Evolutionary conservation across 2,888 invertebrate species (phyloP), one percentile per base, ranked within the genome.

Genomic region (Nomada goodeniana): DNA sequence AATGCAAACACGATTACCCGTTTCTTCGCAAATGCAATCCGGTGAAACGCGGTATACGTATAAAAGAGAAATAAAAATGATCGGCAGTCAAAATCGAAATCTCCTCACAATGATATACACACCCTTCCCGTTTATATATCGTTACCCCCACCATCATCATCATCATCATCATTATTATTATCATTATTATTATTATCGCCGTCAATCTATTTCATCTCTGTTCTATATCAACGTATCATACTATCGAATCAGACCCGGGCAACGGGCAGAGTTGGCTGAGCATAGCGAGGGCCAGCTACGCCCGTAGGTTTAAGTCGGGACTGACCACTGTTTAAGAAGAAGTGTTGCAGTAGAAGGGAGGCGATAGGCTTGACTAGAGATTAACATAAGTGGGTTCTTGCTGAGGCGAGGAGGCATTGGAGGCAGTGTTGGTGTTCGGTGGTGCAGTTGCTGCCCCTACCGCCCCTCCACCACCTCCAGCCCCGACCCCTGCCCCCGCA

Each of bases 361-460:
- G 93, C 93, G 93, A 93, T 93, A 93, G 93, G 92, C 93, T 93
- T 93, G 95, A 96, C 97, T 97, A 97, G 96, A 98, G 97, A 96
- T 98, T 98, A 95, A 98, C 98, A 95, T 98, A 98, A 92, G 98
- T 98, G 90, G 98, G 98, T 95, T 98, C 97, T 95, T 97, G 98
- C 93, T 93, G 93, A 92, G 93, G 93, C 93, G 93, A 93, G 92
- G 94, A 94, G 91, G 93, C 92, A 92, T 93, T 93, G 92, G 94
- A 94, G 91, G 94, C 94, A 92, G 94, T 92, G 92, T 94, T 94
- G 89, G 93, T 92, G 89, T 92, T 93, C 88, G 93, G 91, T 85
- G 97, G 96, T 90, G 96, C 96, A 93, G 96, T 95, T 89, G 95
- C 95, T 90, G 96, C 95, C 85, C 94, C 94, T 88, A 95, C 94